phyloP scores from a whole-genome alignment of 2,888 invertebrate species.

The Microdon myrmicae region DNA sequence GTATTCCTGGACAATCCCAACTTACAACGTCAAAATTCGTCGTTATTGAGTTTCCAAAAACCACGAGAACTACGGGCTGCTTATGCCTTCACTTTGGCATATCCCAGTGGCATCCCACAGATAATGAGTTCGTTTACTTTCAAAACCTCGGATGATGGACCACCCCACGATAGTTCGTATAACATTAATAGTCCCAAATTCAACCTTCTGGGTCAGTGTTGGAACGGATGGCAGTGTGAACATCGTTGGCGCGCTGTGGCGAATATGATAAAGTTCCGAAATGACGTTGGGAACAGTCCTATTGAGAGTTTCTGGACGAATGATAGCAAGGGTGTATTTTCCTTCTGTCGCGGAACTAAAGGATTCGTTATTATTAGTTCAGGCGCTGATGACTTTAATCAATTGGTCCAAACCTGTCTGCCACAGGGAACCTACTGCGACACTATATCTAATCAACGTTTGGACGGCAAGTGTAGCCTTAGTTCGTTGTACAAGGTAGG shows the following conservation, averaged over 20 bases:
- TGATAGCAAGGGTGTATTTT: constrained; percentile 80
- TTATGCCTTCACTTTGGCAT: constrained; percentile 79
- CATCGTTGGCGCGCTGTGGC: constrained; percentile 83
- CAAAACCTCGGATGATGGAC: constrained; percentile 65
- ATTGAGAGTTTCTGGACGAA: constrained; percentile 78
- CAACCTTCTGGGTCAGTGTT: constrained; percentile 72
- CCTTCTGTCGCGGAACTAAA: constrained; percentile 79
- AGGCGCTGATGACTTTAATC: constrained; percentile 69
- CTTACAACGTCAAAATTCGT: constrained; percentile 74
- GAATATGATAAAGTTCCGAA: constrained; percentile 80
- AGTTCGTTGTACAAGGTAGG: constrained; percentile 33
- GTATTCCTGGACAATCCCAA: constrained; percentile 90
- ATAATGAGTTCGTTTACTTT: constrained; percentile 88
- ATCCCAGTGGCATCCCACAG: constrained; percentile 80
- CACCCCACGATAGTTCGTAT: constrained; percentile 23
- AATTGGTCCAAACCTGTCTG: constrained; percentile 71
- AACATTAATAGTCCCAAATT: constrained; percentile 70
- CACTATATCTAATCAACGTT: constrained; percentile 72
- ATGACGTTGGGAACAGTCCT: constrained; percentile 70
- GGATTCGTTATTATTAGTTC: constrained; percentile 81
- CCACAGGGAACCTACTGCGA: constrained; percentile 86
- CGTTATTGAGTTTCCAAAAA: constrained; percentile 13
- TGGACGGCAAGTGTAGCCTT: constrained; percentile 59
- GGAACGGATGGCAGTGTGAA: constrained; percentile 81
- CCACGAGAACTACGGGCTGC: constrained; percentile 27